These are phyloP conservation scores for Seladonia tumulorum DNA, from an alignment of 2,888 invertebrate genomes.

Conservation along the genomic window DNA sequence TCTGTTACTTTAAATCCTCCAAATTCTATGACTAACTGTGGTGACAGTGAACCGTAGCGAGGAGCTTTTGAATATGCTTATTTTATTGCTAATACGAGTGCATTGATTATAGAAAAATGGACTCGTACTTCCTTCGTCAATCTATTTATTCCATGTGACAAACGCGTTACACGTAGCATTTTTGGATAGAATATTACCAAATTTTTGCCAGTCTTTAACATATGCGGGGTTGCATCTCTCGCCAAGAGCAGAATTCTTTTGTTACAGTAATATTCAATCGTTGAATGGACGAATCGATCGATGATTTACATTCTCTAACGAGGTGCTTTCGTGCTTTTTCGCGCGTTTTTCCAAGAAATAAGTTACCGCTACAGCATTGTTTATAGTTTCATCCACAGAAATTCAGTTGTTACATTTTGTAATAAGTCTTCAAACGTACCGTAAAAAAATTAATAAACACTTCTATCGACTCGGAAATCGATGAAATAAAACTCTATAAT, in stretches of 20 bases:
- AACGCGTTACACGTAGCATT: conserved; percentile 2
- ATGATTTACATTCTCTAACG: conserved; percentile 2
- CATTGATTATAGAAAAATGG: neutral
- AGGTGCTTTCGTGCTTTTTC: conserved; percentile 2
- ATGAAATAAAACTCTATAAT: neutral
- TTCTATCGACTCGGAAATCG: neutral
- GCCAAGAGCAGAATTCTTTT: no score
- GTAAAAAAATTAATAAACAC: neutral
- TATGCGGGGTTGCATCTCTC: conserved; percentile 6
- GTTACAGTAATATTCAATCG: neutral
- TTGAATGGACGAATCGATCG: conserved; percentile 7
- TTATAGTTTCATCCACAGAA: conserved; percentile 16
- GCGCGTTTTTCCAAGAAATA: conserved; percentile 14
- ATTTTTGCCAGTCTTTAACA: conserved; percentile 14
- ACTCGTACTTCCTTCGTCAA: conserved; percentile 1
- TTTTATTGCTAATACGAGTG: neutral
- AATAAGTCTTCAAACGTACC: conserved; percentile 11
- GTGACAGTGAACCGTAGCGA: neutral
- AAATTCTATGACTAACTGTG: neutral
- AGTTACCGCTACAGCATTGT: conserved; percentile 5
- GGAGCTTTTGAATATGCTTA: neutral
- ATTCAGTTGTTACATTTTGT: neutral
- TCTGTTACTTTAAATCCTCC: neutral
- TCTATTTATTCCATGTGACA: neutral
- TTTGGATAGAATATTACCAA: neutral